phyloP scores from a whole-genome alignment of 92 coral and sea anemone genomes.

The Metridium senile region DNA sequence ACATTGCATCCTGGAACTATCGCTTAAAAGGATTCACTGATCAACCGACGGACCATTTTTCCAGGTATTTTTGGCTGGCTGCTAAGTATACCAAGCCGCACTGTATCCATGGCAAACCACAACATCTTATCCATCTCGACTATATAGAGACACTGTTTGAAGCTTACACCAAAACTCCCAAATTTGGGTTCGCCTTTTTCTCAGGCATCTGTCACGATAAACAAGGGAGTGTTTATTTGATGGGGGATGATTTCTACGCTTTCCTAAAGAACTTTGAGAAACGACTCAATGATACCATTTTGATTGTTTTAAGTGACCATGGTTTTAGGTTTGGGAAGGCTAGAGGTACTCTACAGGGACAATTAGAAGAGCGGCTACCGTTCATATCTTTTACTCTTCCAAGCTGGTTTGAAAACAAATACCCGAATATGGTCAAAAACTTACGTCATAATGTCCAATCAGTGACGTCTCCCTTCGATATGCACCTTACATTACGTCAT shows the following conservation, averaged over 20 bases:
- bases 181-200: conserved; percentile 80
- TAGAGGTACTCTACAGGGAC: conserved; percentile 78
- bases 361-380: conserved; percentile 88
- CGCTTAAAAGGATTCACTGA: conserved; percentile 69
- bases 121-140: conserved; percentile 79
- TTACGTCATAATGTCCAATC: conserved; percentile 57
- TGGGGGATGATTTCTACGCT: conserved; percentile 50
- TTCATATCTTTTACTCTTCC: conserved; percentile 86
- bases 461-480: conserved; percentile 89
- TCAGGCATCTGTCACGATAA: conserved; percentile 74
- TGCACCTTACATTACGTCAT: conserved; percentile 83
- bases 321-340: conserved; percentile 86
- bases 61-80: conserved; percentile 87
- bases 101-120: conserved; percentile 82
- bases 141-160: conserved; percentile 81
- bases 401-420: conserved; percentile 45
- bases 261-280: conserved; percentile 60
- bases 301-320: conserved; percentile 83
- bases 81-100: conserved; percentile 55
- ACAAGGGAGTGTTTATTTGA: conserved; percentile 38
- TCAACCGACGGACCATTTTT: conserved; percentile 74
- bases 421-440: conserved; percentile 45
- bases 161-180: conserved; percentile 74
- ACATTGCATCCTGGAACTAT: conserved; percentile 71
- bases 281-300: conserved; percentile 73